phyloP scores from a whole-genome alignment of 2,888 invertebrate species.

The Drosophila helvetica region DNA sequence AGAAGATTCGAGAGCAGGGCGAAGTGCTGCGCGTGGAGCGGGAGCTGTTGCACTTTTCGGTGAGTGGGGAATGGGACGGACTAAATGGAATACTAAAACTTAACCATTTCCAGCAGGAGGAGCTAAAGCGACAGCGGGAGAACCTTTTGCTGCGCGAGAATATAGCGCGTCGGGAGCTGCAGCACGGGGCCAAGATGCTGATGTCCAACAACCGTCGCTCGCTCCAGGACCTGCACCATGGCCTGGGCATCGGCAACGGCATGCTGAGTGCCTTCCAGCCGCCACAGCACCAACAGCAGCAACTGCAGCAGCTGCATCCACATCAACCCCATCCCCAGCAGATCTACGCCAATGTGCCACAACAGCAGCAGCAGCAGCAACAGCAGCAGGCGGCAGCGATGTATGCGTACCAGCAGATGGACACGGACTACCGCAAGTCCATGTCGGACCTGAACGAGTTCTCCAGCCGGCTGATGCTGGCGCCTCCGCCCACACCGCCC shows the following conservation, averaged over 20 bases:
- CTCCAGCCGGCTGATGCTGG: conserved; percentile 78
- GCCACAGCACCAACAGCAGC: conserved; percentile 68
- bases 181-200: conserved; percentile 84
- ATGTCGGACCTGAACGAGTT: conserved; percentile 86
- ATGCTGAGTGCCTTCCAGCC: conserved; percentile 61
- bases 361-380: conserved; percentile 73
- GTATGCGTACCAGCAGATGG: conserved; percentile 79
- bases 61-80: conserved; percentile 29
- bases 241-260: conserved; percentile 63
- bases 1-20: conserved; percentile 88
- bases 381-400: conserved; percentile 34
- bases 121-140: conserved; percentile 89
- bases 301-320: conserved; percentile 26
- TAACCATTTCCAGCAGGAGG: conserved; percentile 88
- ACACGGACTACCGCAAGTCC: conserved; percentile 85
- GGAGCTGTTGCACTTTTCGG: conserved; percentile 87
- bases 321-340: conserved; percentile 42
- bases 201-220: conserved; percentile 86
- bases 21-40: conserved; percentile 91
- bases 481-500: conserved; percentile 85
- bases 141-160: conserved; percentile 88
- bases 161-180: conserved; percentile 85
- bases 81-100: not conserved
- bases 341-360: conserved; percentile 69
- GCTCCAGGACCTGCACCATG: conserved; percentile 86